Base-by-base conservation (phyloP, 2,888 invertebrate genomes). In the Eristalis arbustorum region DNA sequence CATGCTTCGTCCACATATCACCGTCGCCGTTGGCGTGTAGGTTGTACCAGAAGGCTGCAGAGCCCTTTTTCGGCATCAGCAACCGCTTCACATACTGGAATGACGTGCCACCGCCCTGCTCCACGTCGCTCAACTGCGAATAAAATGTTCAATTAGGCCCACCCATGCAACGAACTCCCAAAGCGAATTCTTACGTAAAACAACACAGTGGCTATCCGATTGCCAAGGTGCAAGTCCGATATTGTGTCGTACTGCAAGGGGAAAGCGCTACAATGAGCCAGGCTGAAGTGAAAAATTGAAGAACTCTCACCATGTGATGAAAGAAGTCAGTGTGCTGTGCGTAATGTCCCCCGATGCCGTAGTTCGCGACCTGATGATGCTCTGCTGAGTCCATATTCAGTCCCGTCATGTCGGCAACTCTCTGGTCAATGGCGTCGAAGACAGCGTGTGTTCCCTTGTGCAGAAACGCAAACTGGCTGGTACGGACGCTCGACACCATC, bases 41-140 rank as follows among this genome's bases (percentile, higher is more conserved):
- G 93, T 99, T 99, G 91, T 96, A 95, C 99, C 99, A 99, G 93
- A 98, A 98, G 0, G 97, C 97, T 6, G 98, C 98, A 13, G 89
- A 28, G 1, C 90, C 90, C 61, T 91, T 92, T 49, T 89, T 89
- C 0, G 92, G 91, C 72, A 59, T 96, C 94, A 75, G 97, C 96
- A 93, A 96, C 96, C 90, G 95, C 94, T 0, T 96, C n/a, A 99
- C 93, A 88, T 95, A 95, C 0, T 98, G 98, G 93, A 99, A 99
- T n/a, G 98, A 99, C 0, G 99, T 99, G 8, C 98, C 98, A 14
- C 99, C 99, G 1, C 99, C 99, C 91, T 98, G 98, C 40, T 96
- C 95, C 25, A 99, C 99, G 91, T 99, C 98, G 79, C 96, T 96
- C 96, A 99, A 97, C 98, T 98, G 91, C 23, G 75, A 31, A 64